Evolutionary conservation across 2,113 vertebrate species (phyloP), one percentile per base, ranked within the genome.

Genomic region (Xenopus laevis): DNA sequence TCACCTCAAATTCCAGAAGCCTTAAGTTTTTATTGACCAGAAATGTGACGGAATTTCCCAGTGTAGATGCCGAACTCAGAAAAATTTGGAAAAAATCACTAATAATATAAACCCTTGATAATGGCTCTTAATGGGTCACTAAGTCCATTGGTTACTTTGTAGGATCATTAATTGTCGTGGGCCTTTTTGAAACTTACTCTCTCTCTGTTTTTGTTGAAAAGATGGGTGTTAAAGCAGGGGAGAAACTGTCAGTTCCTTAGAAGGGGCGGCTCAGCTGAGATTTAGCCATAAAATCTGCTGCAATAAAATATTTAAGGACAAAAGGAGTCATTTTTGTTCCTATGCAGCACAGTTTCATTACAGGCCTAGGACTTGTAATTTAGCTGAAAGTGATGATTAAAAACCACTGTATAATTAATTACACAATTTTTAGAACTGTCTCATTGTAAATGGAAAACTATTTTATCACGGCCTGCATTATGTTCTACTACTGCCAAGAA

Each of bases 221-320:
- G 81, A 87, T 85, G 81, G 81, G 74, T 80, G 82, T 79, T 78
- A 80, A 79, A 79, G 71, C 78, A 77, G 72, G 79, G 80, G 67
- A 81, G 33, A 79, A 59, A 71, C 83, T 80, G 78, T 73, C 81
- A 62, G 70, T 18, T 0, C 15, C 30, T 71, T 72, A 2, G 11
- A 10, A 50, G 2, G 12, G 3, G 11, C 9, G 4, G 47, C 10
- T 7, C 47, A 50, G 11, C 8, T 10, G 47, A 40, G 33, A 40
- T 40, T 40, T 40, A 40, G 33, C 33, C 33, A 9, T 40, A 40
- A 40, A 40, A 40, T 9, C 33, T 9, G 33, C 33, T 6, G 33
- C 33, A 40, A 27, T 40, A 9, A 40, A 40, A 40, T 40, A 40
- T 40, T 40, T 40, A 40, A 40, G 33, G 33, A 40, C 33, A 40